Conservation (phyloP, 2,113 vertebrate species). For the Chelonoidis abingdonii region DNA sequence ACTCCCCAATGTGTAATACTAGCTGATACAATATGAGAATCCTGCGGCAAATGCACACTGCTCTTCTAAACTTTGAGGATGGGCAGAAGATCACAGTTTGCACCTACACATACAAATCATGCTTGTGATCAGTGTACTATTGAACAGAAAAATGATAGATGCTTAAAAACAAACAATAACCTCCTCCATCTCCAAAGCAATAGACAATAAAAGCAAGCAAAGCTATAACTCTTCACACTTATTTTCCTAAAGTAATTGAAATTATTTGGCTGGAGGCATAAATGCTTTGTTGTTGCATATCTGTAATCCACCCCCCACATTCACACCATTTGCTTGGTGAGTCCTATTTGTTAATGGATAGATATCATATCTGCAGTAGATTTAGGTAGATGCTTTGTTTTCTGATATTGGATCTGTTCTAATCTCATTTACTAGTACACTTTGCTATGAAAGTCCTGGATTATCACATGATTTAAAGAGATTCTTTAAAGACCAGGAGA, state of each 20-base stretch:
- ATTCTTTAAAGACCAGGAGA: neutral
- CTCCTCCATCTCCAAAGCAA: neutral
- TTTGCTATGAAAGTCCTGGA: neutral
- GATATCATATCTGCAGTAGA: neutral
- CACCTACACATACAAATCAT: neutral
- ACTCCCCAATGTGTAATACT: constrained; percentile 34
- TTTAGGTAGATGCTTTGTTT: neutral
- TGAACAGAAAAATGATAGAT: neutral
- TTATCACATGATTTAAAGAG: neutral
- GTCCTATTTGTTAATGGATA: neutral
- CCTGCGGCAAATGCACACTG: neutral
- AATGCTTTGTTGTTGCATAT: constrained; percentile 24
- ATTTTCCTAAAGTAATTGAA: constrained; percentile 28
- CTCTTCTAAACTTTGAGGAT: neutral
- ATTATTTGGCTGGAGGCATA: constrained; percentile 38
- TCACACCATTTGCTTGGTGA: neutral
- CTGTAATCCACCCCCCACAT: neutral
- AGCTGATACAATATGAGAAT: constrained; percentile 4
- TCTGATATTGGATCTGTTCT: neutral
- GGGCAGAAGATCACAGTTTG: neutral
- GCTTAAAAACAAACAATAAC: neutral
- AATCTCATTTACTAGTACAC: neutral
- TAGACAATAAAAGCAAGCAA: constrained; percentile 30
- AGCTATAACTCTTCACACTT: constrained; percentile 4
- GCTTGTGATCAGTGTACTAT: neutral